These are phyloP conservation scores for Acrobasis repandana DNA, from an alignment of 2,888 invertebrate species.

Conservation along the genomic window DNA sequence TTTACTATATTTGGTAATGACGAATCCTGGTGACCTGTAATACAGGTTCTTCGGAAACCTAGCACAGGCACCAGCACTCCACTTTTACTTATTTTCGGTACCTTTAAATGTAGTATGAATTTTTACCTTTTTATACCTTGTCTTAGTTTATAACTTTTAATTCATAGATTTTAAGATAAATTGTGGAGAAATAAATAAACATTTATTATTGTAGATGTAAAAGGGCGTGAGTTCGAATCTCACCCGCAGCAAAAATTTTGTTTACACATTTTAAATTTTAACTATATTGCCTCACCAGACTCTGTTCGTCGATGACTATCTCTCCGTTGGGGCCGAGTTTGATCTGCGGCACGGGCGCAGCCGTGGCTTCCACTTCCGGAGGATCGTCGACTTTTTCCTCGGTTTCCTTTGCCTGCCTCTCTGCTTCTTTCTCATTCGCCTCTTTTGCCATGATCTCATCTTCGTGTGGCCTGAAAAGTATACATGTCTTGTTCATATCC, in stretches of 20 bases:
- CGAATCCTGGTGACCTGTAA: too few species aligned
- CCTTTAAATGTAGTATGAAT: too few species aligned
- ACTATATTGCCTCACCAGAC: constrained; percentile 80
- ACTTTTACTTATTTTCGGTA: too few species aligned
- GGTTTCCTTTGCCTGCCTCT: constrained; percentile 35
- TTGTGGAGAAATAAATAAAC: too few species aligned
- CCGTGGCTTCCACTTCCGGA: constrained; percentile 32
- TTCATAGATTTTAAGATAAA: too few species aligned
- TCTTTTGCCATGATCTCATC: constrained; percentile 65
- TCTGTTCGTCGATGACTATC: constrained; percentile 92
- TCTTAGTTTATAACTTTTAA: too few species aligned
- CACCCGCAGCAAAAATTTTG: background rate
- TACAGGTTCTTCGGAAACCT: too few species aligned
- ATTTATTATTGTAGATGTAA: too few species aligned
- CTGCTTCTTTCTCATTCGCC: constrained; percentile 54
- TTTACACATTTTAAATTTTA: background rate
- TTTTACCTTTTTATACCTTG: too few species aligned
- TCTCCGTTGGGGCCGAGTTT: constrained; percentile 94
- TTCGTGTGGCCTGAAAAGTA: constrained; percentile 57
- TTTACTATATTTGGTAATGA: too few species aligned
- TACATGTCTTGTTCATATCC: background rate
- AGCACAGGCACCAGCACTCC: too few species aligned
- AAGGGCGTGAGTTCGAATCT: too few species aligned
- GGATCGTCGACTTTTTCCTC: constrained; percentile 41
- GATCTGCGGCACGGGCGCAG: constrained; percentile 90